Base-by-base conservation (phyloP, 2,797 vertebrate species). In the Pyrocephalus nanus region DNA sequence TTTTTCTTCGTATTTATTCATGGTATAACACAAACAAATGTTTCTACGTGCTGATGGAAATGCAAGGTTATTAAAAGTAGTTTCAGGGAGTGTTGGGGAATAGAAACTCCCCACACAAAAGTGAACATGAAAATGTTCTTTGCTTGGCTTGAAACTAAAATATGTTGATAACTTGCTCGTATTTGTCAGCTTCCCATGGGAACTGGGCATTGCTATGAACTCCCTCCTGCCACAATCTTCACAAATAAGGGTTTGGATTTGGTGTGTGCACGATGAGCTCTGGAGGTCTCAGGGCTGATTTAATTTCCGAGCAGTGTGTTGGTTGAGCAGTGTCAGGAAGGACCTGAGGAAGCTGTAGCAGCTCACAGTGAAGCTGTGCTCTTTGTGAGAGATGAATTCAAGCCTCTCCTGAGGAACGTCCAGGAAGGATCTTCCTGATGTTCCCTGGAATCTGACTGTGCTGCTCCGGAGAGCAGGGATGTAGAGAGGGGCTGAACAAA, bases 1-100 rank as follows among this genome's bases (percentile, higher is more conserved):
- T 87, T 43, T 81, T 81, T 91, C 80, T 95, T 94, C 21, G 70
- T 90, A 40, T 84, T 91, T 95, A 34, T 84, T 80, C 42, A 11
- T 72, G 36, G 15, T 86, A 4, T 87, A 65, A 93, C 15, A 89
- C 70, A 36, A 82, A 45, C 45, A 47, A 47, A 57, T 60, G 60
- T 64, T 90, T 86, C 57, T 70, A 86, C 12, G 1, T 76, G 65
- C 50, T 62, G 34, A 18, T 82, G 57, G 32, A 73, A 73, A 73
- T 55, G 42, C 45, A 30, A 10, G 58, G 61, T 84, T 86, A 54
- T 66, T 61, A 45, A 79, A 72, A 78, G 20, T 23, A 73, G 38
- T 57, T 90, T 17, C 1, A 22, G 54, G 65, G 70, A 86, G 48
- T 0, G 0, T 62, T 85, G 76, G 30, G 91, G 57, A 70, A 36